These are phyloP conservation scores for Tricholaema leucomelas DNA, from an alignment of 2,113 vertebrate species.

Conservation along the genomic window DNA sequence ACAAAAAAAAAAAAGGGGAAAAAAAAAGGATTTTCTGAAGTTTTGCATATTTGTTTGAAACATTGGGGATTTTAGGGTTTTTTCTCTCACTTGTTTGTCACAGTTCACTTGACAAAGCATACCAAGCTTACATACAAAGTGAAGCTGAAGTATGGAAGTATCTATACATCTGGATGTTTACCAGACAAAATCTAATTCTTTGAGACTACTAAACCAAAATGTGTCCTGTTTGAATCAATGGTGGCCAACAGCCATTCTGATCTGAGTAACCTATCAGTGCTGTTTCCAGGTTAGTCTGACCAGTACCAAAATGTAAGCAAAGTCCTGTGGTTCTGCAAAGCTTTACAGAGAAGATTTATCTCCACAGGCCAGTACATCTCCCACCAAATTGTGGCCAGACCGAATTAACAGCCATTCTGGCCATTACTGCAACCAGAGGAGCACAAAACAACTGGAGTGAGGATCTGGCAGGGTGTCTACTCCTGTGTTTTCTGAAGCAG, in stretches of 20 bases:
- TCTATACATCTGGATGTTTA: neutral
- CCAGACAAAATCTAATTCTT: neutral
- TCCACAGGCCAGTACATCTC: neutral
- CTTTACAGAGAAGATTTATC: neutral
- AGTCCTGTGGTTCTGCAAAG: neutral
- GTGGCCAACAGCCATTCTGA: neutral
- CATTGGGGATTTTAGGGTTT: neutral
- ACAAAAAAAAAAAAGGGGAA: neutral
- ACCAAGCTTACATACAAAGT: neutral
- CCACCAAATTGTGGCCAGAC: neutral
- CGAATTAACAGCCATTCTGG: neutral
- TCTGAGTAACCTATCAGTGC: neutral
- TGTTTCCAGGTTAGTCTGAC: neutral
- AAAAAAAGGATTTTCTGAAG: neutral
- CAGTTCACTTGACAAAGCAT: neutral
- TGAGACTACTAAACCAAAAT: neutral
- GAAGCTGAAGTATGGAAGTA: neutral
- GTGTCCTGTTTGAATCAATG: neutral
- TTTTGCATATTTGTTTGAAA: neutral
- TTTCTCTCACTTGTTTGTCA: neutral
- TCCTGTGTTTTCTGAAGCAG: neutral
- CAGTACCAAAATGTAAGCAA: neutral
- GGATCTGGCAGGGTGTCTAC: neutral
- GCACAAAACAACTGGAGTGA: neutral
- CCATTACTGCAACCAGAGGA: neutral